Evolutionary conservation across 2,888 invertebrate genomes (phyloP).

Genomic region (Drosophila quinaria): DNA sequence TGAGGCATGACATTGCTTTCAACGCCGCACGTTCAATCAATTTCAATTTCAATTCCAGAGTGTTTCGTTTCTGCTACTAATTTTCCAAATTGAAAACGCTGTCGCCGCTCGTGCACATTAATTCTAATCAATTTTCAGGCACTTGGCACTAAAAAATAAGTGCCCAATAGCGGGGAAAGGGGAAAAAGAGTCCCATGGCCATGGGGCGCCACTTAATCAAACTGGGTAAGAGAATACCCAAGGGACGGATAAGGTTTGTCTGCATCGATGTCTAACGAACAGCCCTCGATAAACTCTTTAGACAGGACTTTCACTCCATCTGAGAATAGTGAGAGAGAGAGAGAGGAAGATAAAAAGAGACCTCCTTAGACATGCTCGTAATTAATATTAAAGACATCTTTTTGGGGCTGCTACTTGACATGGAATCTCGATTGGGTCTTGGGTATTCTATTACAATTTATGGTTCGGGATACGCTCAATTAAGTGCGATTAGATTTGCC

Average conservation of each 20-base stretch:
- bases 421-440: neutral
- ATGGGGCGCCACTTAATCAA: slow-evolving; percentile 70
- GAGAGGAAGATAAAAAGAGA: slow-evolving; percentile 13
- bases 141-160: slow-evolving; percentile 65
- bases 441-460: slow-evolving; percentile 56
- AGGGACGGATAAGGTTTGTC: slow-evolving; percentile 36
- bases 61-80: slow-evolving; percentile 32
- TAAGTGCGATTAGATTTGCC: slow-evolving; percentile 67
- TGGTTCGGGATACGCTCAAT: slow-evolving; percentile 54
- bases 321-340: neutral
- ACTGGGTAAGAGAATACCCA: slow-evolving; percentile 31
- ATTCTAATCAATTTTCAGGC: slow-evolving; percentile 75
- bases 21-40: slow-evolving; percentile 54
- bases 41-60: slow-evolving; percentile 48
- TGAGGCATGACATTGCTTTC: slow-evolving; percentile 39
- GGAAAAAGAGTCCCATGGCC: slow-evolving; percentile 35
- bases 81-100: slow-evolving; percentile 66
- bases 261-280: slow-evolving; percentile 11
- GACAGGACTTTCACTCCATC: slow-evolving; percentile 41
- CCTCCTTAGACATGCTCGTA: slow-evolving; percentile 35
- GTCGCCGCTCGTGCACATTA: slow-evolving; percentile 66
- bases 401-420: slow-evolving; percentile 24
- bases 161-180: slow-evolving; percentile 30
- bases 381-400: slow-evolving; percentile 46
- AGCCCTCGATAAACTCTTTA: slow-evolving; percentile 16